phyloP scores from a whole-genome alignment of 2,113 vertebrate genomes.

The Ifrita kowaldi region DNA sequence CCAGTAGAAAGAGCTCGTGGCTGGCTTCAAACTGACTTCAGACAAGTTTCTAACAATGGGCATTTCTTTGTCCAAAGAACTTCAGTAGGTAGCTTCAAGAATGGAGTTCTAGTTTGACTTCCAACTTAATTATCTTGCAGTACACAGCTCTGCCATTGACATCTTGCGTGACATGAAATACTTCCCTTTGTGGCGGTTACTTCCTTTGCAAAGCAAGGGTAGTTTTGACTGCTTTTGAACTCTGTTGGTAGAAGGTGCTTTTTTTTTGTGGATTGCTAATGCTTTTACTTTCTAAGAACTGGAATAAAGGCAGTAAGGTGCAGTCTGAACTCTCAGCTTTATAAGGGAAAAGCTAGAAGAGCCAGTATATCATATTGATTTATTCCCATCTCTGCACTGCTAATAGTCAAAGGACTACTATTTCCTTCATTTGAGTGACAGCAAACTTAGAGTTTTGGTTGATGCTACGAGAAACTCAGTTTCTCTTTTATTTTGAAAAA shows the following conservation, averaged over 20 bases:
- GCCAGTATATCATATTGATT: background rate
- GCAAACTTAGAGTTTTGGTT: background rate
- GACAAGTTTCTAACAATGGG: background rate
- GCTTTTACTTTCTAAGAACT: background rate
- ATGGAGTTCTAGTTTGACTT: background rate
- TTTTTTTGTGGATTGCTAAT: background rate
- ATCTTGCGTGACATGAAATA: rapidly evolving
- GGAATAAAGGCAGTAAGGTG: background rate
- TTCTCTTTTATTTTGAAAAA: background rate
- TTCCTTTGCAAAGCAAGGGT: background rate
- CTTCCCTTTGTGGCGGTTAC: background rate
- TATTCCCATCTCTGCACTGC: background rate
- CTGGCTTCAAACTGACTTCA: background rate
- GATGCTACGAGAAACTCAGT: background rate
- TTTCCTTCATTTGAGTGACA: background rate
- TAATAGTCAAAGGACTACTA: background rate
- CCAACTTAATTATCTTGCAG: background rate
- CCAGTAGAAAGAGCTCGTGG: background rate
- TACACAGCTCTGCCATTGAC: background rate
- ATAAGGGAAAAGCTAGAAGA: background rate
- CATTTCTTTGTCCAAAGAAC: background rate
- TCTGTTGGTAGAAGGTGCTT: background rate
- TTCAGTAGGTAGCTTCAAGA: background rate
- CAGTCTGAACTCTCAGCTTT: background rate
- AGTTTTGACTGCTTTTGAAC: background rate